Base-by-base conservation (phyloP, 2,113 vertebrate species). In the Tragelaphus buxtoni region DNA sequence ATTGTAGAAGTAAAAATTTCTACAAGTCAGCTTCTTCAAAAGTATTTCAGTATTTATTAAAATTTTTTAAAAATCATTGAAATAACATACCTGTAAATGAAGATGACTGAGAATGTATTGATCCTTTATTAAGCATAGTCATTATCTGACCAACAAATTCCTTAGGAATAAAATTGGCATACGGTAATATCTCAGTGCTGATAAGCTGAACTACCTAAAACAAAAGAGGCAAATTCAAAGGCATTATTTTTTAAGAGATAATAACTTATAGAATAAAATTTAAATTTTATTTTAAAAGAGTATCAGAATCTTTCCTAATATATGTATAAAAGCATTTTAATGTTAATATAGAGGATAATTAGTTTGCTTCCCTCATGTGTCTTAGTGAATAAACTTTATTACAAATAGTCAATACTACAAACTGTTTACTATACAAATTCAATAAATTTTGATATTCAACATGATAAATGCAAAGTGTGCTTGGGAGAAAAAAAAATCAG, bases 111-210 rank as follows among this genome's bases (percentile, higher is more conserved):
- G 99, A 99, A 98, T 99, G 99, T 98, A 99, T 99, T 56, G 99
- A 99, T 45, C 99, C 99, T 98, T 99, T 99, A 98, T 99, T 99
- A 83, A 99, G 99, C 99, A 99, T 99, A n/a, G 99, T 98, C 99
- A 99, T 99, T 98, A 99, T 99, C 90, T 99, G 99, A 93, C 99
- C 99, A 94, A 99, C 99, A 98, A 99, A 99, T 96, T 99, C 99
- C 99, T 99, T 99, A 97, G 99, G 99, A 98, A 99, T 99, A 98
- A 99, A 99, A 98, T 99, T 99, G 98, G 99, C 99, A 88, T 99
- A 99, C 0, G 99, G 99, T 96, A 99, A 98, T 98, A 99, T 99
- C 98, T 99, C 99, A 94, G 99, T 99, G 98, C 99, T 99, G 98
- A 99, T 99, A 94, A 99, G 99, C 95, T 99, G 99, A 74, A 99